Percentiles rank a stretch among this genome's conserved stretches.
Conservation (phyloP, 1,140 invertebrate species). For the Elysia chlorotica region DNA sequence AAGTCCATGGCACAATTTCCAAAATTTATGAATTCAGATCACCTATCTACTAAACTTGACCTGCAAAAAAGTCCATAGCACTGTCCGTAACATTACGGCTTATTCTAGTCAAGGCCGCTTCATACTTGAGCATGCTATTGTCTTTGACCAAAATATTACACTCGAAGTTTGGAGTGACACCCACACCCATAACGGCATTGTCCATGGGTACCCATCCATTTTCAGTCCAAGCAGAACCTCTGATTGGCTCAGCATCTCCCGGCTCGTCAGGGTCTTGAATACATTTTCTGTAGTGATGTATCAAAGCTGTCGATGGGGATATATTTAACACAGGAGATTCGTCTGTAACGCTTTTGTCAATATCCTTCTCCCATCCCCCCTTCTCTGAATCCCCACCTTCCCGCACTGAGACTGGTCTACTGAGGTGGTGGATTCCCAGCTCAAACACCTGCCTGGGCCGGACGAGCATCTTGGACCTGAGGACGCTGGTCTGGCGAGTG, state of each 20-base stretch:
- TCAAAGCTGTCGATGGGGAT: constrained; percentile 75
- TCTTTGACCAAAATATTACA: constrained; percentile 41
- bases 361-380: too few relatives aligned
- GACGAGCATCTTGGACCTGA: constrained; percentile 54
- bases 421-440: constrained; percentile 60
- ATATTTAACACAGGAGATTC: too few relatives aligned
- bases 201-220: too few relatives aligned
- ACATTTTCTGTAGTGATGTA: constrained; percentile 83
- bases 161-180: too few relatives aligned
- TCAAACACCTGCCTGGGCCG: constrained; percentile 49
- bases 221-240: too few relatives aligned
- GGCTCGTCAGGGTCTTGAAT: constrained; percentile 1
- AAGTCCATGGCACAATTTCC: constrained; percentile 34
- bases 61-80: constrained; percentile 31
- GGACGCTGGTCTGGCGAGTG: constrained; percentile 35
- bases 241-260: constrained; percentile 41
- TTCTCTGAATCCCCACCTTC: background rate
- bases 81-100: constrained; percentile 36
- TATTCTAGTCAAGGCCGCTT: constrained; percentile 27
- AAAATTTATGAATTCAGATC: too few relatives aligned
- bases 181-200: too few relatives aligned
- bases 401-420: constrained; percentile 33
- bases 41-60: background rate
- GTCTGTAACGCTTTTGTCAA: too few relatives aligned
- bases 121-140: constrained; percentile 42